These are phyloP conservation scores for Monopis laevigella DNA, from an alignment of 2,888 invertebrate species.

Conservation along the genomic window DNA sequence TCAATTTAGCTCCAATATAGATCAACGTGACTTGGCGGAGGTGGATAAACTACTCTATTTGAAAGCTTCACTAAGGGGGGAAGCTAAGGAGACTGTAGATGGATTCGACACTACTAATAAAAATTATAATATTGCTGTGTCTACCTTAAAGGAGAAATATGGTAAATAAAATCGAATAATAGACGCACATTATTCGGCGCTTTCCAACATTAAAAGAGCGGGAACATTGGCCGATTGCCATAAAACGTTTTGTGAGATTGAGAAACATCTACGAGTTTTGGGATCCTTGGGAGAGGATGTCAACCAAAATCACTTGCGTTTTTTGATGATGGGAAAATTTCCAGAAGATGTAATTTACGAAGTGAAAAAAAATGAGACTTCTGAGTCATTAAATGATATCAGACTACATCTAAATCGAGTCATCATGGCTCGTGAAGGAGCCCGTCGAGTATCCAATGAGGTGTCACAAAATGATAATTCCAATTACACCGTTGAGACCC, in stretches of 20 bases:
- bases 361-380: background rate
- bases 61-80: no score
- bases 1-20: background rate
- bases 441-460: no score
- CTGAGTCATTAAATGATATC: no score
- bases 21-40: background rate
- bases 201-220: background rate
- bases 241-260: slow-evolving; percentile 1
- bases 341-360: slow-evolving; percentile 10
- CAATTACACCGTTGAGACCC: no score
- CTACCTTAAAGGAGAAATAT: background rate
- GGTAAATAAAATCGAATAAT: no score
- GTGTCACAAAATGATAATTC: no score
- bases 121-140: background rate
- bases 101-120: background rate
- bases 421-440: no score
- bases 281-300: slow-evolving; percentile 4
- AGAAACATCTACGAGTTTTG: slow-evolving; percentile 11
- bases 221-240: background rate
- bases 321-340: slow-evolving; percentile 6
- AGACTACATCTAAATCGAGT: no score
- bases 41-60: background rate
- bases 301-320: slow-evolving; percentile 7
- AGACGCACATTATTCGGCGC: background rate
- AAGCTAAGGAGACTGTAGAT: background rate